phyloP scores from a whole-genome alignment of 2,888 invertebrate genomes.

The Drosophila percnosoma region DNA sequence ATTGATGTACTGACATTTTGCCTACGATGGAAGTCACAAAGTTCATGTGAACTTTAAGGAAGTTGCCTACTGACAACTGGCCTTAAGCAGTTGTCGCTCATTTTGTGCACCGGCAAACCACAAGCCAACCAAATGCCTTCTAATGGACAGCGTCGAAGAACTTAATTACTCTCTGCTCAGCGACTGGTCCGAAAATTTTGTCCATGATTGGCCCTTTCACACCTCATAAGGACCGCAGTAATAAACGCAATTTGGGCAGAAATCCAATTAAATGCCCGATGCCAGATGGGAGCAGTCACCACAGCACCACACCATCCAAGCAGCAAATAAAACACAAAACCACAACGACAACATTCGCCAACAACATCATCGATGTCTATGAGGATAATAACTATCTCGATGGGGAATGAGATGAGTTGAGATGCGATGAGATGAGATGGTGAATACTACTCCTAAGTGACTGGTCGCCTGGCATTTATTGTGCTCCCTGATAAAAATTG shows the following conservation, averaged over 20 bases:
- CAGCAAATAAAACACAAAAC: conserved; percentile 40
- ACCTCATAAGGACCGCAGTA: conserved; percentile 76
- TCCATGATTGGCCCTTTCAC: conserved; percentile 72
- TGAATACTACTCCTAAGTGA: conserved; percentile 39
- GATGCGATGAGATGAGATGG: conserved; percentile 13
- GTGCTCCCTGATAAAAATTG: conserved; percentile 74
- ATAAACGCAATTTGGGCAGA: conserved; percentile 79
- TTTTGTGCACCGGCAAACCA: conserved; percentile 29
- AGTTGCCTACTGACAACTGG: conserved; percentile 9
- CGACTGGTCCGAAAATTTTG: conserved; percentile 20
- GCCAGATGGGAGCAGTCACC: conserved; percentile 35
- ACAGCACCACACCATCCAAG: conserved; percentile 14
- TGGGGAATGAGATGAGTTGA: background rate
- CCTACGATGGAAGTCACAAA: conserved; percentile 10
- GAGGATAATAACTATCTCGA: conserved; percentile 65
- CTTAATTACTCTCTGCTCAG: conserved; percentile 71
- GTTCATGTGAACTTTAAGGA: conserved; percentile 24
- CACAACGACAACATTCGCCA: conserved; percentile 63
- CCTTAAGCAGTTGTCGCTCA: conserved; percentile 28
- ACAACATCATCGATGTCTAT: conserved; percentile 71
- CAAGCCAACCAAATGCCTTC: conserved; percentile 5
- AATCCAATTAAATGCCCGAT: conserved; percentile 74
- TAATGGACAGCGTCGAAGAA: conserved; percentile 46
- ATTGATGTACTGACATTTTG: conserved; percentile 57
- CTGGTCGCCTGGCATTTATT: conserved; percentile 69